Evolutionary conservation across 1,140 invertebrate genomes (phyloP), one percentile per base, ranked within the genome.

Genomic region (Sinonovacula constricta): DNA sequence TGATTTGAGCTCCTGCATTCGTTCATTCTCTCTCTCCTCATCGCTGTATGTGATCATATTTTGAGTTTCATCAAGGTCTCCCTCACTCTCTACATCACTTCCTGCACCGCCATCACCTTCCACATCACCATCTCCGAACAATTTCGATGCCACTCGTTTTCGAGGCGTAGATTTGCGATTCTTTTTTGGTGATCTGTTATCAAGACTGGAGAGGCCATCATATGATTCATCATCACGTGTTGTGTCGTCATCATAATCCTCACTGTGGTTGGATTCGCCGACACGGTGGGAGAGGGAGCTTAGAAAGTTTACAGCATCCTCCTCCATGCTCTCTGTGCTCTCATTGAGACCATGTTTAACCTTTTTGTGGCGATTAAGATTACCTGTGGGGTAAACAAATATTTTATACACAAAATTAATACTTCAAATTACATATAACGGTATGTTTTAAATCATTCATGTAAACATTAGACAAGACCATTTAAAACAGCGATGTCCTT

Each of bases 311-410:
- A 88, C 88, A 14, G 87, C 87, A 53, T 87, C 86, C 56, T 89
- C 88, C 33, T 89, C 88, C 85, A 88, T 86, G 45, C 71, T 84
- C 62, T 87, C 86, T 51, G 86, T 88, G 10, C 79, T 86, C 59
- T 88, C 86, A 72, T 87, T 83, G 2, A 89, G 78, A 28, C 87
- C 87, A 81, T 90, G 88, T 66, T 90, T 90, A 26, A 88, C 87
- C 62, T 89, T 90, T 66, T 88, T 87, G 70, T 90, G 89, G 28
- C 89, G 77, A 36, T 89, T 89, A 34, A 89, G 72, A 72, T 90
- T 90, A 49, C 88, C 88, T 90, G 70, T 45, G 18, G 39, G 39
- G n/a, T n/a, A n/a, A n/a, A n/a, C n/a, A n/a, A n/a, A n/a, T n/a
- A n/a, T n/a, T n/a, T n/a, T n/a, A n/a, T n/a, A n/a, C n/a, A n/a